phyloP scores from a whole-genome alignment of 2,797 vertebrate species.

The Craterocephalus amniculus region DNA sequence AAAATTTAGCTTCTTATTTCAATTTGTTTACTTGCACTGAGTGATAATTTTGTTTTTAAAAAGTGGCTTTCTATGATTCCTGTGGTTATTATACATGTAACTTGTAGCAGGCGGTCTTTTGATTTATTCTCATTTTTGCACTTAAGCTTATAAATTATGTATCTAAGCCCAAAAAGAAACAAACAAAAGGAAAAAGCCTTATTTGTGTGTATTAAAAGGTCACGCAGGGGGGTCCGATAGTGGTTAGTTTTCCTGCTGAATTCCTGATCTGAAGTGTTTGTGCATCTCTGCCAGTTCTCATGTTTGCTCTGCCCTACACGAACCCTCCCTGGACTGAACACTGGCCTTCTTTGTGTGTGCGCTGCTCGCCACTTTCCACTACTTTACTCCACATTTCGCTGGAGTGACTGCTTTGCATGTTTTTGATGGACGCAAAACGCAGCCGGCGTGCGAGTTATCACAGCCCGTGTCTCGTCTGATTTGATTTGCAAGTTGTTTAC shows the following conservation, averaged over 20 bases:
- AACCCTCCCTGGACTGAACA: slow-evolving; percentile 54
- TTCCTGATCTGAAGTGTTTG: slow-evolving; percentile 21
- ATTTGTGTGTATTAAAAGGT: background rate
- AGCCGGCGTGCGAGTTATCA: background rate
- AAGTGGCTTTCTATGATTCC: background rate
- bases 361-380: slow-evolving; percentile 49
- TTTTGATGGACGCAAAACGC: slow-evolving; percentile 28
- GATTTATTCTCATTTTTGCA: background rate
- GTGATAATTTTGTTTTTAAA: background rate
- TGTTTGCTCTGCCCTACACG: slow-evolving; percentile 62
- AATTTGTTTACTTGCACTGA: too few relatives aligned
- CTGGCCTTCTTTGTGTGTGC: slow-evolving; percentile 72
- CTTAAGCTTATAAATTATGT: background rate
- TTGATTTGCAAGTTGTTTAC: background rate
- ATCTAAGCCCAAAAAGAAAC: background rate
- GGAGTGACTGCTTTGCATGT: slow-evolving; percentile 28
- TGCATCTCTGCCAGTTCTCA: slow-evolving; percentile 13
- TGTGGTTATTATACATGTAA: background rate
- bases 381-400: slow-evolving; percentile 61
- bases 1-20: too few relatives aligned
- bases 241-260: background rate
- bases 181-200: background rate
- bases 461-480: background rate
- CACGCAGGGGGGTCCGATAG: background rate
- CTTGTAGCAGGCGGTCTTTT: too few relatives aligned